A percentile compares a stretch with the other conserved stretches of the same genome.
Conservation (phyloP, 2,113 vertebrate species). For the Delphinapterus leucas region DNA sequence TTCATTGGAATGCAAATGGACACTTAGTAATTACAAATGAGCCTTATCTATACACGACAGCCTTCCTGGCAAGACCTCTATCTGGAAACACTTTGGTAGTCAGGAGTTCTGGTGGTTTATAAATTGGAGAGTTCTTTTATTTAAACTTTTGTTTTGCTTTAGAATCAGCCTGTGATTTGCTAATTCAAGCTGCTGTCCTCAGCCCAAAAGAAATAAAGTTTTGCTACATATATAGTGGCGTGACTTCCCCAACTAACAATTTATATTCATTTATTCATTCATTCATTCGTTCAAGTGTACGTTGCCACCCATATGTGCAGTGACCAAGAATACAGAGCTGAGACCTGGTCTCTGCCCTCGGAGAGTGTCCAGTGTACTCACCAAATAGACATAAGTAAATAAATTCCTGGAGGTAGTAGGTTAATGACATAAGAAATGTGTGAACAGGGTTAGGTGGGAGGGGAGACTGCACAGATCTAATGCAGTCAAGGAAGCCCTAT, state of each 20-base stretch:
- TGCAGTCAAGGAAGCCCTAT: background rate
- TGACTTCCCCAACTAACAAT: background rate
- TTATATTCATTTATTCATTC: background rate
- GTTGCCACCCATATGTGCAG: background rate
- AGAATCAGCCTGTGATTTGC: background rate
- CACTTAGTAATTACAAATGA: constrained; percentile 56
- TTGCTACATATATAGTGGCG: background rate
- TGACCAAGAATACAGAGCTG: background rate
- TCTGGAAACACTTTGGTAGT: background rate
- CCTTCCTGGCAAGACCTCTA: background rate
- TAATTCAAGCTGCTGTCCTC: background rate
- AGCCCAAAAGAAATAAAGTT: background rate
- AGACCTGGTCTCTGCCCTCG: background rate
- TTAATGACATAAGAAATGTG: background rate
- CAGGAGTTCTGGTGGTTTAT: background rate
- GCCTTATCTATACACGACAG: constrained; percentile 39
- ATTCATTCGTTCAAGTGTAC: background rate
- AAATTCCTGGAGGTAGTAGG: background rate
- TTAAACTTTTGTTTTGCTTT: background rate
- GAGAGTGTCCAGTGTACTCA: background rate
- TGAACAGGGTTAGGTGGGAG: background rate
- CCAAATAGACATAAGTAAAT: background rate
- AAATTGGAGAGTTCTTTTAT: constrained; percentile 18
- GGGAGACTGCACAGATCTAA: background rate
- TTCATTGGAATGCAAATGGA: constrained; percentile 43